Conservation (phyloP, 2,888 invertebrate species). For the Dioctria linearis region DNA sequence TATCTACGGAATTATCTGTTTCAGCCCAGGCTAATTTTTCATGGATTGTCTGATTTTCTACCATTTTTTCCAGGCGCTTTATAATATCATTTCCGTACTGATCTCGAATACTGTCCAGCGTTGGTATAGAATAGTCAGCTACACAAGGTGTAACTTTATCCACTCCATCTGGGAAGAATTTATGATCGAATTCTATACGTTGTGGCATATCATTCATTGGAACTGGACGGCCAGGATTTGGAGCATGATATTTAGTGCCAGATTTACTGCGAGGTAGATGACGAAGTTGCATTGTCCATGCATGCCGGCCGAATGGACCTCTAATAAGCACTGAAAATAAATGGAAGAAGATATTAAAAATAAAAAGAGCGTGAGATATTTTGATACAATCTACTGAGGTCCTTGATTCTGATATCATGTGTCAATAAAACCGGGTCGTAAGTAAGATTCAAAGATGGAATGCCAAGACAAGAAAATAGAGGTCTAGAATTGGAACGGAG, state of each 20-base stretch:
- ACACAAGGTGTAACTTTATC: conserved; percentile 85
- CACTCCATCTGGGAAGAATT: conserved; percentile 85
- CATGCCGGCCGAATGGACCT: conserved; percentile 94
- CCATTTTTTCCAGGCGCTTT: conserved; percentile 79
- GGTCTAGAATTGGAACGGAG: too few species aligned
- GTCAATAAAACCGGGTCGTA: too few species aligned
- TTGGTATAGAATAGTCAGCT: conserved; percentile 93
- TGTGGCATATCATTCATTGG: conserved; percentile 80
- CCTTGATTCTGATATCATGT: too few species aligned
- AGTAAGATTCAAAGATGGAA: too few species aligned
- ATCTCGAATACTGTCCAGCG: conserved; percentile 81
- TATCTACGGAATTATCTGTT: conserved; percentile 69
- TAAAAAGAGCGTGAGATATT: too few species aligned
- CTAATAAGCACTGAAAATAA: conserved; percentile 82
- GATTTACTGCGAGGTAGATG: conserved; percentile 89
- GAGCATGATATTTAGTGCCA: conserved; percentile 75
- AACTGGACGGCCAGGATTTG: conserved; percentile 80
- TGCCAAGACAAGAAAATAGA: too few species aligned
- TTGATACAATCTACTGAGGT: too few species aligned
- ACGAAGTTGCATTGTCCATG: conserved; percentile 92
- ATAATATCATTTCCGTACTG: conserved; percentile 73
- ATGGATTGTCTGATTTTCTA: conserved; percentile 79
- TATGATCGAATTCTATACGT: conserved; percentile 79
- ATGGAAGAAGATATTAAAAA: neutral
- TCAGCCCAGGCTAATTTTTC: conserved; percentile 74